A percentile compares a stretch with the other conserved stretches of the same genome.
Evolutionary conservation across 1,140 invertebrate genomes (phyloP).

Genomic region (Penaeus vannamei): DNA sequence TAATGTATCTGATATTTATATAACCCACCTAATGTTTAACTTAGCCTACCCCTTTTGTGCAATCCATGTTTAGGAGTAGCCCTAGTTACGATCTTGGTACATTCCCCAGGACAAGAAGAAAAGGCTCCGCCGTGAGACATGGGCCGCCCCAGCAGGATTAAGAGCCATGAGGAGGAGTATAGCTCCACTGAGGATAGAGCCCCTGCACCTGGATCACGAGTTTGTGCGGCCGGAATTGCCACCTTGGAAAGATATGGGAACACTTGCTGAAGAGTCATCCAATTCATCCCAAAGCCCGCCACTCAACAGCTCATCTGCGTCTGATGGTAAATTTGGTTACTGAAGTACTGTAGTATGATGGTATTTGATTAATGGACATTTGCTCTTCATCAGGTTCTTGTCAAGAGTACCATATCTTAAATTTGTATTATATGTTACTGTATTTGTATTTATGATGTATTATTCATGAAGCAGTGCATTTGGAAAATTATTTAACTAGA

Average conservation of each 20-base stretch:
- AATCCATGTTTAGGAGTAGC: neutral
- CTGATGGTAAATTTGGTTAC: neutral
- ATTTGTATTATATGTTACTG: neutral
- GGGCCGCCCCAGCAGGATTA: constrained; percentile 50
- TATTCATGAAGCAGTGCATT: neutral
- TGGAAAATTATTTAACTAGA: neutral
- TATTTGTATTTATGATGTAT: neutral
- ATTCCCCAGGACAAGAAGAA: constrained; percentile 50
- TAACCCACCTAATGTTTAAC: no score
- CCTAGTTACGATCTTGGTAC: neutral
- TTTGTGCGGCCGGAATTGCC: constrained; percentile 20
- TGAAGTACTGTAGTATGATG: neutral
- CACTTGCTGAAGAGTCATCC: constrained; percentile 30
- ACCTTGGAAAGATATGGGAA: constrained; percentile 24
- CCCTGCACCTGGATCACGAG: constrained; percentile 1
- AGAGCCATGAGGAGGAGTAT: neutral
- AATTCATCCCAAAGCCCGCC: constrained; percentile 1
- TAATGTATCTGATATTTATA: no score
- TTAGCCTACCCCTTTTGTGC: no score
- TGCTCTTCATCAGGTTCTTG: no score
- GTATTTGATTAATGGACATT: no score
- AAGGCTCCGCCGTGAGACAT: constrained; percentile 54
- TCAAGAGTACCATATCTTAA: neutral
- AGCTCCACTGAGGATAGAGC: constrained; percentile 13
- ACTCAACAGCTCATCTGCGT: no score